phyloP scores from a whole-genome alignment of 2,888 invertebrate species.

The Microchrysa polita region DNA sequence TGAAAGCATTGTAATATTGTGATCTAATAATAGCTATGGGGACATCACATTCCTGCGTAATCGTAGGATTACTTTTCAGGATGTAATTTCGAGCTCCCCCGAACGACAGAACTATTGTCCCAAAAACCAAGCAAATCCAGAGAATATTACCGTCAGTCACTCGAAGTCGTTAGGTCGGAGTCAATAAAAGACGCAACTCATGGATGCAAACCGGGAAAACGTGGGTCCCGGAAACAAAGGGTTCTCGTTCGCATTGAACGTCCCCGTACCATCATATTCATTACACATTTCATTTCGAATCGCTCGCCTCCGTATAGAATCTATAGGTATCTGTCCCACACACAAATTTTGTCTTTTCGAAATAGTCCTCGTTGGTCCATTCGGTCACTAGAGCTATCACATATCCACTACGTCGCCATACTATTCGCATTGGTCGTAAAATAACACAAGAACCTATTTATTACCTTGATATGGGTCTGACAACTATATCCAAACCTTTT shows the following conservation, averaged over 20 bases:
- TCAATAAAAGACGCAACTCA: constrained; percentile 20
- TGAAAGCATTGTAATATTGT: no score
- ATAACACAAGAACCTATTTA: constrained; percentile 46
- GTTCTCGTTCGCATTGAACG: constrained; percentile 4
- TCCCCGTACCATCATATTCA: background rate
- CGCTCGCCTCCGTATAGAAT: background rate
- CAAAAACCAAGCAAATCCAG: no score
- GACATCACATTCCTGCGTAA: no score
- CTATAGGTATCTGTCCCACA: background rate
- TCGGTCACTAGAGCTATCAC: constrained; percentile 37
- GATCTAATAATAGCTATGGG: no score
- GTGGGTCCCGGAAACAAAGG: constrained; percentile 11
- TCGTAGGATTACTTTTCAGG: no score
- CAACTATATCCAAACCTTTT: constrained; percentile 50
- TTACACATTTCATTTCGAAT: background rate
- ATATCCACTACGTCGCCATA: no score
- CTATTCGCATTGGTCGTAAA: constrained; percentile 23
- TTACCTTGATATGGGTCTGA: constrained; percentile 49
- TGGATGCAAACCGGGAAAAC: constrained; percentile 9
- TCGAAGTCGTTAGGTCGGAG: background rate
- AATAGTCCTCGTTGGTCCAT: constrained; percentile 19
- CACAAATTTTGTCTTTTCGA: constrained; percentile 14
- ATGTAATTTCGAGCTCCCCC: no score
- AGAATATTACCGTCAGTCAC: background rate
- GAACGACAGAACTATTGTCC: no score